These are phyloP conservation scores for Cyanoramphus novaezelandiae DNA, from an alignment of 2,113 vertebrate genomes.

Conservation along the genomic window DNA sequence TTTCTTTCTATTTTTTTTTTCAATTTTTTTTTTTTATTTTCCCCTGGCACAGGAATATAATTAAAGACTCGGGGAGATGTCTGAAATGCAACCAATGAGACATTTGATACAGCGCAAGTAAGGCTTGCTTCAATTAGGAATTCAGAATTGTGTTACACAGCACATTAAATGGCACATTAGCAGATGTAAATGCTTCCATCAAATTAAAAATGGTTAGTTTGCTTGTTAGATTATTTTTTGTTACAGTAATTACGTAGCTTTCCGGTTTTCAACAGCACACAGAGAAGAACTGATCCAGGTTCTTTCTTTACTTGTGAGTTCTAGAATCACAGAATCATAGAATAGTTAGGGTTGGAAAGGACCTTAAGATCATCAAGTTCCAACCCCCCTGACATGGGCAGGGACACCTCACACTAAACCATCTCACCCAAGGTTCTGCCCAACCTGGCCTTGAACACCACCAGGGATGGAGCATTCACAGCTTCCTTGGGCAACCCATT, in stretches of 20 bases:
- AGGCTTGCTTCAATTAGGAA: conserved; percentile 42
- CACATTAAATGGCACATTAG: conserved; percentile 49
- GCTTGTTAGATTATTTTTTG: not conserved
- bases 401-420: too few relatives aligned
- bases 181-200: conserved; percentile 16
- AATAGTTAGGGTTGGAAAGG: too few relatives aligned
- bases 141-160: conserved; percentile 35
- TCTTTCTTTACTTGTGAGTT: not conserved
- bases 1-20: not conserved
- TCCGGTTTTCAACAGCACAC: not conserved
- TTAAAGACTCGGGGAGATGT: not conserved
- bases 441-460: too few relatives aligned
- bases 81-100: conserved; percentile 11
- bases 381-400: too few relatives aligned
- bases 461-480: too few relatives aligned
- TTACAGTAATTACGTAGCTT: not conserved
- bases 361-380: too few relatives aligned
- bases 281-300: not conserved
- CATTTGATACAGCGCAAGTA: not conserved
- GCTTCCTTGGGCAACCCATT: too few relatives aligned
- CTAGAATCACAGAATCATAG: not conserved
- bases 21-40: not conserved
- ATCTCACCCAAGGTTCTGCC: too few relatives aligned
- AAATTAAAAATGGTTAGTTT: conserved; percentile 16
- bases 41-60: not conserved